Evolutionary conservation across 1,140 invertebrate genomes (phyloP), one percentile per base, ranked within the genome.

Genomic region (Drosophila chauvacae): DNA sequence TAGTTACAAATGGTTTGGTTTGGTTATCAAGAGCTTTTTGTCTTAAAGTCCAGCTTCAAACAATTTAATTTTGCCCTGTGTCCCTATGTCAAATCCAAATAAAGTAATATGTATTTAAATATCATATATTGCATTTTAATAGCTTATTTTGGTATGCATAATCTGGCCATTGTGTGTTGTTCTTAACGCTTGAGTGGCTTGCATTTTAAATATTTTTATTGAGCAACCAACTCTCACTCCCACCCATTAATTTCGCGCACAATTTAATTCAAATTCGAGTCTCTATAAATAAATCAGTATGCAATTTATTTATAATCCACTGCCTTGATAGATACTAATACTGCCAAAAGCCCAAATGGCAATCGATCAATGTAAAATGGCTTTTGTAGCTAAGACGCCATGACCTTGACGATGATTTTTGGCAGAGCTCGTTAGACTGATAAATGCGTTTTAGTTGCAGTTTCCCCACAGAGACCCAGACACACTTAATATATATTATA

Each of bases 321-420:
- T 57, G 57, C 72, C 65, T 44, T 84, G 81, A 57, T 69, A 57
- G 50, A 56, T 69, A 39, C 37, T 23, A 41, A 57, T 64, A 41
- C 13, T 68, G 26, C 33, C 61, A 44, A 65, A 39, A 33, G n/a
- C 23, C 62, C 48, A 18, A 70, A 68, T 66, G 77, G 61, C 80
- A 64, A 86, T 86, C 83, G 75, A 86, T 86, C 83, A 86, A 76
- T 82, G 79, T 53, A 50, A 50, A 71, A 72, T 70, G 65, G 42
- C 35, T 69, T 71, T 71, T 70, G 23, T 44, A 33, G 64, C 68
- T 33, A 56, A 45, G 50, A 58, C 55, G 42, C 63, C 37, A 56
- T 51, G 74, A 82, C 82, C 83, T 87, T 86, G 72, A 26, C 48
- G 50, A 56, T 45, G 70, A 58, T 73, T 63, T 82, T 48, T 47